Percentiles rank a stretch among this genome's conserved stretches.
phyloP scores from a whole-genome alignment of 2,797 vertebrate species.

The Lagodon rhomboides region DNA sequence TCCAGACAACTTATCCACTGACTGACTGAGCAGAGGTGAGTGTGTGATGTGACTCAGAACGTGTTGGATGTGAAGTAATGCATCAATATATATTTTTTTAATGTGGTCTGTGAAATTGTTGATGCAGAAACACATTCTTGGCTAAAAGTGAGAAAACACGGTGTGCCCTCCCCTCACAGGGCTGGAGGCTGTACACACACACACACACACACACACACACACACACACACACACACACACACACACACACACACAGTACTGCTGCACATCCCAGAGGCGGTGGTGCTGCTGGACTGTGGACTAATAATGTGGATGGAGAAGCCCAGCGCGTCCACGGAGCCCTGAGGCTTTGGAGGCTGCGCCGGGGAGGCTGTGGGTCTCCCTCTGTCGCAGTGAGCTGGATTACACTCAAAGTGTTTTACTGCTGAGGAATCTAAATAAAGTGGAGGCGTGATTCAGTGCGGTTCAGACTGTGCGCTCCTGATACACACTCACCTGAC shows the following conservation, averaged over 20 bases:
- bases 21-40: background rate
- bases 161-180: background rate
- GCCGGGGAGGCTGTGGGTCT: conserved; percentile 8
- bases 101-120: too few relatives aligned
- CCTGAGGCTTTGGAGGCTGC: conserved; percentile 21
- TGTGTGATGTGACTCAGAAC: too few relatives aligned
- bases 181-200: conserved; percentile 13
- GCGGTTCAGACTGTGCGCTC: background rate
- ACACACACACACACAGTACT: background rate
- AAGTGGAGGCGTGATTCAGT: conserved; percentile 14
- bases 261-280: conserved; percentile 10
- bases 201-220: too few relatives aligned
- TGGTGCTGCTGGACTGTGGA: conserved; percentile 35
- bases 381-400: background rate
- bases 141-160: conserved; percentile 24
- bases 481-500: background rate
- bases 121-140: background rate
- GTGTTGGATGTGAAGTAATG: background rate
- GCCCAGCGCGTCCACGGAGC: conserved; percentile 35
- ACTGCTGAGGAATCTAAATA: background rate
- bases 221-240: too few relatives aligned
- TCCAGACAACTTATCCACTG: too few relatives aligned
- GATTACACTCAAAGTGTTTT: background rate
- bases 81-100: background rate
- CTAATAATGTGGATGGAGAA: conserved; percentile 40